phyloP scores from a whole-genome alignment of 2,113 vertebrate genomes.

The Rousettus leschenaultii region DNA sequence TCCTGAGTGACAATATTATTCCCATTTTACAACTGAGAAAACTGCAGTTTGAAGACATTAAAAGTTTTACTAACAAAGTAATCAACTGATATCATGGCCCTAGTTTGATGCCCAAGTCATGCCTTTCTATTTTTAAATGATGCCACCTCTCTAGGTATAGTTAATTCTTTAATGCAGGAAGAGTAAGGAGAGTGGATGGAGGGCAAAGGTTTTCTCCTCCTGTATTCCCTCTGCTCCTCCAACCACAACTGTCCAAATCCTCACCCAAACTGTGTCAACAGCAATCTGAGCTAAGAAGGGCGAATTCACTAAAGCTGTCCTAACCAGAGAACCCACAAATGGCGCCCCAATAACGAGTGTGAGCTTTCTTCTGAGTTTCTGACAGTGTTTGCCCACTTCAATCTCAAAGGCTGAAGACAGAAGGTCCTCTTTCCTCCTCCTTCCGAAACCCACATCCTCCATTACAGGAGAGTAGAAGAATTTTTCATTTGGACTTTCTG shows the following conservation, averaged over 20 bases:
- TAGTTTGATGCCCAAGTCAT: not conserved
- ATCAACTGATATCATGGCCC: not conserved
- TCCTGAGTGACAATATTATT: not conserved
- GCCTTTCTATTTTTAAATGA: not conserved
- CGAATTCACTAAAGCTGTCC: not conserved
- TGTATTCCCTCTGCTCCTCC: not conserved
- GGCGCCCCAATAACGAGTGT: not conserved
- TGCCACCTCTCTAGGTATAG: not conserved
- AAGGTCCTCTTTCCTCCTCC: not conserved
- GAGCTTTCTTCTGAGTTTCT: not conserved
- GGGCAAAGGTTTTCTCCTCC: not conserved
- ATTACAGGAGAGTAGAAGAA: not conserved
- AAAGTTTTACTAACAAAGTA: not conserved
- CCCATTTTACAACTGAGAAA: not conserved
- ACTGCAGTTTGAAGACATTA: not conserved
- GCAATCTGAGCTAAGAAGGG: not conserved
- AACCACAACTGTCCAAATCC: not conserved
- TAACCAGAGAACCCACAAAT: not conserved
- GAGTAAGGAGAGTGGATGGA: not conserved
- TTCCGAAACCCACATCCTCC: not conserved
- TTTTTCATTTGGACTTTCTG: not conserved
- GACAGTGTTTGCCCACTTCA: not conserved
- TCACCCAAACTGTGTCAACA: not conserved
- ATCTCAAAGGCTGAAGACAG: not conserved
- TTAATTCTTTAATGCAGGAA: not conserved